phyloP scores from a whole-genome alignment of 2,113 vertebrate species.

The Hypanus sabinus region DNA sequence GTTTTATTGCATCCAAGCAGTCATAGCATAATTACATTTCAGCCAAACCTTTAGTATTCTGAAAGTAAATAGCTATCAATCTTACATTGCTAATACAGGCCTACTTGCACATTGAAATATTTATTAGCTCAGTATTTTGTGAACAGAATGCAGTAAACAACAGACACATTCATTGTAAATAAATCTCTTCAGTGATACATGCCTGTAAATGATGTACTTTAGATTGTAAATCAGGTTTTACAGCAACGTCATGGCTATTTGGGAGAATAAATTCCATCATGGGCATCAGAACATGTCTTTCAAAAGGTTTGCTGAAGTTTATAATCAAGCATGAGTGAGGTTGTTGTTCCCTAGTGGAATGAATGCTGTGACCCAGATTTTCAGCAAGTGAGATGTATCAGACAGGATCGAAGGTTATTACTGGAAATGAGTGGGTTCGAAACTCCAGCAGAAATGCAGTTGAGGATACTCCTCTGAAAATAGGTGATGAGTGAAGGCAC shows the following conservation, averaged over 20 bases:
- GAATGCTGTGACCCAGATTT: neutral
- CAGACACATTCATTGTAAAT: neutral
- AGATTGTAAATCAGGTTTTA: neutral
- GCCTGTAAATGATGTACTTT: neutral
- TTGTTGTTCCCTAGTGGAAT: neutral
- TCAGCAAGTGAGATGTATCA: neutral
- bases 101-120: conserved; percentile 18
- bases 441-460: neutral
- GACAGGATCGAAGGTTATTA: neutral
- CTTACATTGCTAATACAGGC: neutral
- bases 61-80: conserved; percentile 23
- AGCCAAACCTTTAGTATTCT: neutral
- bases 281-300: neutral
- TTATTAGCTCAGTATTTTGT: neutral
- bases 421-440: neutral
- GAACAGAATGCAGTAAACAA: neutral
- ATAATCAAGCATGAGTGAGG: neutral
- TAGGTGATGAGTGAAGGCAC: neutral
- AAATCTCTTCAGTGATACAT: neutral
- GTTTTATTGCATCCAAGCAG: neutral
- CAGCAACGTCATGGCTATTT: neutral
- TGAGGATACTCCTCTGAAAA: neutral
- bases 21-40: conserved; percentile 30
- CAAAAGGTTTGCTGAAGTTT: neutral
- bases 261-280: neutral